Evolutionary conservation across 2,888 invertebrate species (phyloP).

Genomic region (Malthinus seriepunctatus): DNA sequence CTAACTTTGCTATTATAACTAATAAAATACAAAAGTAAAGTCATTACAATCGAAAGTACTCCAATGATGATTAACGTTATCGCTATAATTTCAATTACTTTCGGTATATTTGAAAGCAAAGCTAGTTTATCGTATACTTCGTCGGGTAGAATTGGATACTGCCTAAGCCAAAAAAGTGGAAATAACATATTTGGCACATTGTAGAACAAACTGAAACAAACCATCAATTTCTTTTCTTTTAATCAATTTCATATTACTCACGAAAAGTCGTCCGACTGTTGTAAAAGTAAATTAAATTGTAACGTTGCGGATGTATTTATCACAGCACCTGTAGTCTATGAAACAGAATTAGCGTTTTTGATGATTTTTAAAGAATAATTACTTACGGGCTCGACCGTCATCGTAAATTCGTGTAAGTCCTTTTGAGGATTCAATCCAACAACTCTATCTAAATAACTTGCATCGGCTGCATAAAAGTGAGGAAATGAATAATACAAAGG

Average conservation of each 20-base stretch:
- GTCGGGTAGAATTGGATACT: background rate
- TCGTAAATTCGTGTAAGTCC: slow-evolving; percentile 73
- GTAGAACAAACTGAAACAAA: background rate
- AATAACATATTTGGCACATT: background rate
- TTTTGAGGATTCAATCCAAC: slow-evolving; percentile 71
- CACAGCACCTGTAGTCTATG: background rate
- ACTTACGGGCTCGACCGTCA: slow-evolving; percentile 76
- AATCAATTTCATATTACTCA: background rate
- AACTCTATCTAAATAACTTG: slow-evolving; percentile 63
- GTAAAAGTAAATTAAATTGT: background rate
- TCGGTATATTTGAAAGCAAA: background rate
- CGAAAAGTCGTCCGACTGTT: background rate
- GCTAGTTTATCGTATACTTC: background rate
- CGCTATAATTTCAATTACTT: background rate
- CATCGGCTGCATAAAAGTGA: slow-evolving; percentile 80
- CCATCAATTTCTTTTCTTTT: background rate
- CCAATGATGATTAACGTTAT: background rate
- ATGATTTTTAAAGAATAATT: background rate
- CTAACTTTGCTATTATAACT: background rate
- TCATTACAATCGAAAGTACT: background rate
- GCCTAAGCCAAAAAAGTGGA: background rate
- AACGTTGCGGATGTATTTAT: background rate
- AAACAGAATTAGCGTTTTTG: background rate
- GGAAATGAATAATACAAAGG: slow-evolving; percentile 85
- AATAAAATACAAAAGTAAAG: background rate